phyloP scores from a whole-genome alignment of 2,113 vertebrate species.

The Hipposideros armiger region DNA sequence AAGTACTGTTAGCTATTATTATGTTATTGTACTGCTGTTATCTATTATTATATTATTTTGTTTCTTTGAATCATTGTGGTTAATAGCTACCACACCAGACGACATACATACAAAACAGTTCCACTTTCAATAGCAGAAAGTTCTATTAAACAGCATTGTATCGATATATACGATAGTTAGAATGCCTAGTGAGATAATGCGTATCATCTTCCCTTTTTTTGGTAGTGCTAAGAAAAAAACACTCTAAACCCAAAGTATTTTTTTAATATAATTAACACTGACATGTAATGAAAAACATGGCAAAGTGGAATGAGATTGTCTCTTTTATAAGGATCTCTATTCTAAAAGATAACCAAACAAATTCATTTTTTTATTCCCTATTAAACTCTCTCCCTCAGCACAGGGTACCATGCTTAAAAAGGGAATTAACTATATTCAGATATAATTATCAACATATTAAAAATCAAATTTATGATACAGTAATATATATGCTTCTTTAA shows the following conservation, averaged over 20 bases:
- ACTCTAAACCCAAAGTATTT: neutral
- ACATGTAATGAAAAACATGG: slow-evolving; percentile 14
- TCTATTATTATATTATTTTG: neutral
- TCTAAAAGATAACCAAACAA: slow-evolving; percentile 12
- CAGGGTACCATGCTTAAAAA: neutral
- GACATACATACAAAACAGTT: slow-evolving; percentile 40
- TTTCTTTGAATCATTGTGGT: neutral
- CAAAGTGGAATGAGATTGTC: neutral
- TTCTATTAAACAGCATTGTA: neutral
- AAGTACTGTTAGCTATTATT: slow-evolving; percentile 24
- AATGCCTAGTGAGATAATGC: neutral
- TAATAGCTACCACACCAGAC: neutral
- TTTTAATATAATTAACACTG: slow-evolving; percentile 38
- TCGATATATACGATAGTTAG: neutral
- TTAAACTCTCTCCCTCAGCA: slow-evolving; percentile 11
- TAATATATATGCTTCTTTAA: neutral
- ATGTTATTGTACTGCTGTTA: neutral
- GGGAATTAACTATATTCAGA: slow-evolving; percentile 17
- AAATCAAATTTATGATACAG: neutral
- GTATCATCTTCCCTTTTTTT: slow-evolving; percentile 35
- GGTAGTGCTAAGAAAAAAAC: slow-evolving; percentile 23
- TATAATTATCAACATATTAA: slow-evolving; percentile 33
- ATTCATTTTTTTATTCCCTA: neutral
- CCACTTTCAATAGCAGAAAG: neutral
- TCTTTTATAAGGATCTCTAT: neutral